Evolutionary conservation across 2,113 vertebrate species (phyloP).

Genomic region (Plecotus auritus): DNA sequence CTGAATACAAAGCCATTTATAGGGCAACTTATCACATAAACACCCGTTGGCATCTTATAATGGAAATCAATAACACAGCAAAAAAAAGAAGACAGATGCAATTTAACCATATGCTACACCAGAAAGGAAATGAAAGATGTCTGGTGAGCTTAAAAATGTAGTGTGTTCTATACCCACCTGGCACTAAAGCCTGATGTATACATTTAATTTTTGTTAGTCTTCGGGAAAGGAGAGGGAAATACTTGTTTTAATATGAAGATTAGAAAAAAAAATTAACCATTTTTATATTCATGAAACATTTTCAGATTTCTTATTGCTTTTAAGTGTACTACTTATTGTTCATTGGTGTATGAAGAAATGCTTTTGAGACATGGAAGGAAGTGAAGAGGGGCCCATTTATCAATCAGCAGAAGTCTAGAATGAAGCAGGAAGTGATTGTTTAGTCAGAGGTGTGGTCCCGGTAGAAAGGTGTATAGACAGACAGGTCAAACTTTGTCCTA

Average conservation of each 20-base stretch:
- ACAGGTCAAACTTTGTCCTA: no score
- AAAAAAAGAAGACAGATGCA: conserved; percentile 49
- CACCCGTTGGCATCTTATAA: conserved; percentile 42
- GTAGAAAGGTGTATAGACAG: neutral
- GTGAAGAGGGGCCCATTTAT: neutral
- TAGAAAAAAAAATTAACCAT: neutral
- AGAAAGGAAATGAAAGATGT: neutral
- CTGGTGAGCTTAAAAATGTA: conserved; percentile 26
- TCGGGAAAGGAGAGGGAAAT: neutral
- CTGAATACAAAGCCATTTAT: conserved; percentile 50
- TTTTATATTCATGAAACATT: neutral
- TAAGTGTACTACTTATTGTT: neutral
- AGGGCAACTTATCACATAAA: conserved; percentile 68
- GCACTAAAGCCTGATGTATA: neutral
- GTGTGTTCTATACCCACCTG: neutral
- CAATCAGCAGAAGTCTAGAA: neutral
- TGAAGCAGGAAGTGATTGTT: neutral
- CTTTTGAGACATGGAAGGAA: neutral
- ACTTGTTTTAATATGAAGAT: neutral
- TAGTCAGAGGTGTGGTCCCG: neutral
- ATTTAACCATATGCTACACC: conserved; percentile 32
- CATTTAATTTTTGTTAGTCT: neutral
- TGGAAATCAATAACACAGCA: conserved; percentile 61
- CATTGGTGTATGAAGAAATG: neutral
- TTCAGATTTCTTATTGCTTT: neutral